Percentiles rank a stretch among this genome's conserved stretches.
Conservation (phyloP, 2,113 vertebrate genomes). For the Syngnathus scovelli region DNA sequence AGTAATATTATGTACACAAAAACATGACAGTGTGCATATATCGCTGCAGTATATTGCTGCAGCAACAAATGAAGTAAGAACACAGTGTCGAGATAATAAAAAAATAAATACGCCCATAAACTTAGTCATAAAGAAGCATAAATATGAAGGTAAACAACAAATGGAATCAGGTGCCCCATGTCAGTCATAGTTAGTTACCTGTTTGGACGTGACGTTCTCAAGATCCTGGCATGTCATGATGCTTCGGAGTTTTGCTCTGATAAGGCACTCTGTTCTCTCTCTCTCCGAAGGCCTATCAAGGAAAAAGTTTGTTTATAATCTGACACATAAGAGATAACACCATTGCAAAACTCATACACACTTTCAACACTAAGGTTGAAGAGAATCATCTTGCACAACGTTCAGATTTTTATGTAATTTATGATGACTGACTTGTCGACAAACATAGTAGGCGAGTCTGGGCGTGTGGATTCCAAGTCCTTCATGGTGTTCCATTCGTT, state of each 20-base stretch:
- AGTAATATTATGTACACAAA: background rate
- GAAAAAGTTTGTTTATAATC: constrained; percentile 6
- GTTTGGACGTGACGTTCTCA: constrained; percentile 95
- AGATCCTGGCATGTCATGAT: constrained; percentile 97
- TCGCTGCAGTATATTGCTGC: no score
- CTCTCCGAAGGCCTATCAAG: constrained; percentile 83
- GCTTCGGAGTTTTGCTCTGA: constrained; percentile 91
- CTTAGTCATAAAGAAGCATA: no score
- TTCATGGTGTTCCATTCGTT: constrained; percentile 98
- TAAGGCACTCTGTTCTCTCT: constrained; percentile 86
- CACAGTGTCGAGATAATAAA: background rate
- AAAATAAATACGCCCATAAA: background rate
- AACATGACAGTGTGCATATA: no score
- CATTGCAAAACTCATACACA: background rate
- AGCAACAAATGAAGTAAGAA: no score
- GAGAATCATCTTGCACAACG: background rate
- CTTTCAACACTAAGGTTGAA: background rate
- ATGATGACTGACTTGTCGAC: constrained; percentile 83
- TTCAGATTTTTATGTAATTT: background rate
- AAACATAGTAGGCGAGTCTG: constrained; percentile 88
- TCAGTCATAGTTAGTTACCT: constrained; percentile 70
- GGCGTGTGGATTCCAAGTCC: constrained; percentile 88
- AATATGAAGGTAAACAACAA: background rate
- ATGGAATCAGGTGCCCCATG: background rate
- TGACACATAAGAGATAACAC: background rate